These are phyloP conservation scores for Heliothis peltigera DNA, from an alignment of 2,888 invertebrate species.

Conservation along the genomic window DNA sequence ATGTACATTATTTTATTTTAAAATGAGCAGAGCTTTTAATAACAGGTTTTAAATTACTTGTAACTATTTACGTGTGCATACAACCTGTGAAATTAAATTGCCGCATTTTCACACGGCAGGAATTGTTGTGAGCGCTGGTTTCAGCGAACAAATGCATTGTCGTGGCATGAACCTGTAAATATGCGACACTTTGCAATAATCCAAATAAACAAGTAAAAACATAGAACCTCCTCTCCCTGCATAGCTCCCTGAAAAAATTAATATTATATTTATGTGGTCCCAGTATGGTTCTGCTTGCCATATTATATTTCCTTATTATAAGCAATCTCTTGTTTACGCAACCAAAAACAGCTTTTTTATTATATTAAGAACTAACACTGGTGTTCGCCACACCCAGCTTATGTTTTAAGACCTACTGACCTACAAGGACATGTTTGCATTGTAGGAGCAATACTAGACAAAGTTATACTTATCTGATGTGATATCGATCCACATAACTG, in stretches of 20 bases:
- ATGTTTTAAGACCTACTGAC: conserved; percentile 45
- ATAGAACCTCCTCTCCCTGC: no score
- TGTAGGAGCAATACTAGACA: conserved; percentile 16
- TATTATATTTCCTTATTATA: no score
- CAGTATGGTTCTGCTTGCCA: no score
- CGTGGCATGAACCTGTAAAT: background rate
- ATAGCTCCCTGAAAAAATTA: no score
- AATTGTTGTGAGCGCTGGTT: background rate
- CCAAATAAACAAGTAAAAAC: no score
- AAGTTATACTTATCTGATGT: conserved; percentile 44
- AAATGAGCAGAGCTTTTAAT: conserved; percentile 4
- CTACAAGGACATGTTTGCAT: conserved; percentile 42
- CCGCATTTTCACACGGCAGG: background rate
- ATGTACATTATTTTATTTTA: conserved; percentile 5
- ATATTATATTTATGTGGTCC: no score
- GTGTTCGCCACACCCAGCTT: conserved; percentile 7
- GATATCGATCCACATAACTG: conserved; percentile 67
- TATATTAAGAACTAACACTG: background rate
- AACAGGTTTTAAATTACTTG: background rate
- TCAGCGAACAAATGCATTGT: background rate
- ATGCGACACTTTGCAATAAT: no score
- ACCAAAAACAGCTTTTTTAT: background rate
- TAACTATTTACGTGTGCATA: background rate
- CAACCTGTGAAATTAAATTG: background rate
- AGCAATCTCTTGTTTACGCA: no score